Evolutionary conservation across 2,113 vertebrate species (phyloP).

Genomic region (Rhabdomys dilectus): DNA sequence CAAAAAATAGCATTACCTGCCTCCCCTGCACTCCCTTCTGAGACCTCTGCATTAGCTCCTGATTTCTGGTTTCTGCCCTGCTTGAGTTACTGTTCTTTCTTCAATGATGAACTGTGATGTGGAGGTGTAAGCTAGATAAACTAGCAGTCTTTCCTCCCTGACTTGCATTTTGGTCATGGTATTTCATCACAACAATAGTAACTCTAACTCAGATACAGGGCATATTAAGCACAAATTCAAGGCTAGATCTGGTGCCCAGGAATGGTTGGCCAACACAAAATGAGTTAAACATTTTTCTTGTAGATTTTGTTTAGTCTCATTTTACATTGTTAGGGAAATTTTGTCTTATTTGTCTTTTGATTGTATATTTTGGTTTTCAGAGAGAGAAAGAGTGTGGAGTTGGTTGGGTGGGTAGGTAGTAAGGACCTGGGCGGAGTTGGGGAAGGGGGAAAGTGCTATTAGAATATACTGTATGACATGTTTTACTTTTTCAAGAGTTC

Average conservation of each 20-base stretch:
- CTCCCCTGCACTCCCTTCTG: no score
- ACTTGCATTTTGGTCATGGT: background rate
- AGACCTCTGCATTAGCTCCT: background rate
- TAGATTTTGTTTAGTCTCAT: background rate
- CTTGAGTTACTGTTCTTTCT: background rate
- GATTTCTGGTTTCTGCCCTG: no score
- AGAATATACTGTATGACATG: background rate
- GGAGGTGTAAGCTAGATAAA: background rate
- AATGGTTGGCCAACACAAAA: no score
- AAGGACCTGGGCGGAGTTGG: background rate
- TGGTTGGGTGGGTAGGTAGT: background rate
- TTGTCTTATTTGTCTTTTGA: background rate
- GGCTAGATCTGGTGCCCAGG: background rate
- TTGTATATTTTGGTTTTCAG: background rate
- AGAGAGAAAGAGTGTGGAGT: background rate
- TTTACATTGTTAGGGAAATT: background rate
- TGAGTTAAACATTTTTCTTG: background rate
- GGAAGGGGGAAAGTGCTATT: background rate
- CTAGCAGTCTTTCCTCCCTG: background rate
- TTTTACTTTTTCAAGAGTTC: background rate
- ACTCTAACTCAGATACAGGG: background rate
- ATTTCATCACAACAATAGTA: background rate
- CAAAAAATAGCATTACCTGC: background rate
- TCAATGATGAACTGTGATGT: background rate
- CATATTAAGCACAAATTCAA: background rate